Evolutionary conservation across 2,113 vertebrate species (phyloP).

Genomic region (Garra rufa): DNA sequence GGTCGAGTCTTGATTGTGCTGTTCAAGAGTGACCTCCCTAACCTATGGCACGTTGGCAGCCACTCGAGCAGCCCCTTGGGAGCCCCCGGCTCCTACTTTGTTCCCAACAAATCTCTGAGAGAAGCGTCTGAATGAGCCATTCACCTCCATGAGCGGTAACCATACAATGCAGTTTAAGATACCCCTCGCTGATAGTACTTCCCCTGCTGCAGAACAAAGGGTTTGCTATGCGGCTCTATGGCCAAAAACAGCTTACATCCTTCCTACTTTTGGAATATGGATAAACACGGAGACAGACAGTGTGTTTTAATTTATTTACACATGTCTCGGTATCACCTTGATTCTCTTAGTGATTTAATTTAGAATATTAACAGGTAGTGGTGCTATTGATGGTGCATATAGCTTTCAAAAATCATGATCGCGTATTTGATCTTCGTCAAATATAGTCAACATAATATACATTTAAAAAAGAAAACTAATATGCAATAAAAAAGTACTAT

Average conservation of each 20-base stretch:
- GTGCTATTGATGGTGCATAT: not conserved
- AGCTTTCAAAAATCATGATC: not conserved
- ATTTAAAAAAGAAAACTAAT: not conserved
- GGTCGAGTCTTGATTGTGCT: conserved; percentile 79
- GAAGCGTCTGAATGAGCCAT: conserved; percentile 70
- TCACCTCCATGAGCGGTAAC: conserved; percentile 65
- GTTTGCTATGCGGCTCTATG: conserved; percentile 71
- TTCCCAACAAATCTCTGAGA: conserved; percentile 65
- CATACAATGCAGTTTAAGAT: conserved; percentile 78
- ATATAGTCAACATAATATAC: not conserved
- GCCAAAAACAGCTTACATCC: conserved; percentile 80
- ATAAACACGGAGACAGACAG: conserved; percentile 75
- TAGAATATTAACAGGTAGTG: conserved; percentile 28
- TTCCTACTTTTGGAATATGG: conserved; percentile 75
- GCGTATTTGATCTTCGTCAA: not conserved
- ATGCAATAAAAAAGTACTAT: not conserved
- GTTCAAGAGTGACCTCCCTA: conserved; percentile 77
- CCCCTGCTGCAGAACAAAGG: conserved; percentile 75
- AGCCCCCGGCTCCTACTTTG: conserved; percentile 64
- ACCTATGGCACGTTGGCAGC: conserved; percentile 85
- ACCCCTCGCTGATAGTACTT: conserved; percentile 73
- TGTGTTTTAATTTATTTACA: conserved; percentile 75
- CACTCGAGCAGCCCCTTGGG: conserved; percentile 70
- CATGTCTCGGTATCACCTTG: conserved; percentile 33
- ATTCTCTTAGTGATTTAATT: conserved; percentile 69